Evolutionary conservation across 2,797 vertebrate species (phyloP), one percentile per base, ranked within the genome.

Genomic region (Garrulus glandarius): DNA sequence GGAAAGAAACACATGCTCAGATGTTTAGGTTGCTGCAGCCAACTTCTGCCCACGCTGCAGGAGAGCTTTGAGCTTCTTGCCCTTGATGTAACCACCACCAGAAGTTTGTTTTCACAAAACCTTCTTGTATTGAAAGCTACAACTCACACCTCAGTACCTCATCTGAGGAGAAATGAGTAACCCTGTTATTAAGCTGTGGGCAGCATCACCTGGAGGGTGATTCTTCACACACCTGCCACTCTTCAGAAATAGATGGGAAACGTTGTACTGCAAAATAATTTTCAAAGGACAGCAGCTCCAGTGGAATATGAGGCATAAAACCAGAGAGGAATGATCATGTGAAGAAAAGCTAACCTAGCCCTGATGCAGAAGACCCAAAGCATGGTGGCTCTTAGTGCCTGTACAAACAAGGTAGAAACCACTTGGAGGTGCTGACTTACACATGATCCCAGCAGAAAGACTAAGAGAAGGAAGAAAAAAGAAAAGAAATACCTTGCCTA

Each of bases 81-180:
- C 65, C 89, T 96, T 94, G 90, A 92, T 95, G 79, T 85, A 95
- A 80, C 71, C 75, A 89, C 61, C 29, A 39, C 27, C 50, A 92
- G 83, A 85, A 87, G 60, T 87, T 95, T 97, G 89, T 94, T 97
- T 97, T 94, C 75, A 74, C 71, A 93, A 95, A 83, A 18, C 4
- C 22, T 60, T 26, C 81, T 87, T 77, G 60, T 56, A 87, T 84
- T 81, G 79, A 82, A 93, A 96, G 75, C 82, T 95, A 72, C 76
- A 53, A 23, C 92, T 96, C 65, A 27, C 91, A 92, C 92, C 68
- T 91, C 89, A 47, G 43, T n/a, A 46, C 59, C 75, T 92, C 71
- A 80, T 84, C 84, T 79, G 90, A 96, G 89, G 59, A 96, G 80
- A 79, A 74, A 65, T 13, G 13, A 60, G 4, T 80, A 89, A 90